Evolutionary conservation across 1,140 invertebrate species (phyloP), one percentile per base, ranked within the genome.

Genomic region (Callitettix versicolor): DNA sequence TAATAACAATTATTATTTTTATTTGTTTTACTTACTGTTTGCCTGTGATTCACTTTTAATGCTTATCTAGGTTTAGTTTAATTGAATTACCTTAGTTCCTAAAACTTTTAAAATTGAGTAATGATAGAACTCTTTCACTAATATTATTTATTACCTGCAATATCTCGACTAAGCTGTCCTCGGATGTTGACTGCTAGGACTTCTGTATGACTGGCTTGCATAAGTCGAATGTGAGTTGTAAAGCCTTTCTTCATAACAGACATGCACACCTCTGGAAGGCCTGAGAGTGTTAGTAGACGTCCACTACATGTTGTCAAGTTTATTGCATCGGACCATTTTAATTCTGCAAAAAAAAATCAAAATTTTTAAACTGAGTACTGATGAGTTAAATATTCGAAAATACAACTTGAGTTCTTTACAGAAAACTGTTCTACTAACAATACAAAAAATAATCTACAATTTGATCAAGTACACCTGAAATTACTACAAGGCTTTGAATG

Each of bases 141-240:
- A n/a, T 30, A 9, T 30, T 30, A 30, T 3, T 30, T 30, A 30
- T 30, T 30, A 30, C 26, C 26, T 30, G 26, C 26, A 4, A 30
- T 30, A 30, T 30, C 26, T 30, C 34, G 38, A 7, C 14, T 22
- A 21, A 62, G 54, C 46, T 63, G 56, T 9, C 52, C 41, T 2
- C 65, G 21, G 20, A 65, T 59, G 42, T 63, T 57, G 44, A 58
- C 51, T 17, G 60, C 61, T 24, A 63, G 60, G 26, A 66, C 58
- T 46, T 65, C 58, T n/a, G 53, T 60, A 6, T 62, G 60, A 30
- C 59, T 59, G n/a, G 62, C 62, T 24, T 62, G 60, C 30, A 58
- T 54, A 3, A 65, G 46, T 9, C 53, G 52, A 2, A 65, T 33
- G 51, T 63, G 54, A n/a, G 57, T 59, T n/a, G 61, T 63, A 38